These are phyloP conservation scores for Argyrosomus regius DNA, from an alignment of 2,797 vertebrate species.

Conservation along the genomic window DNA sequence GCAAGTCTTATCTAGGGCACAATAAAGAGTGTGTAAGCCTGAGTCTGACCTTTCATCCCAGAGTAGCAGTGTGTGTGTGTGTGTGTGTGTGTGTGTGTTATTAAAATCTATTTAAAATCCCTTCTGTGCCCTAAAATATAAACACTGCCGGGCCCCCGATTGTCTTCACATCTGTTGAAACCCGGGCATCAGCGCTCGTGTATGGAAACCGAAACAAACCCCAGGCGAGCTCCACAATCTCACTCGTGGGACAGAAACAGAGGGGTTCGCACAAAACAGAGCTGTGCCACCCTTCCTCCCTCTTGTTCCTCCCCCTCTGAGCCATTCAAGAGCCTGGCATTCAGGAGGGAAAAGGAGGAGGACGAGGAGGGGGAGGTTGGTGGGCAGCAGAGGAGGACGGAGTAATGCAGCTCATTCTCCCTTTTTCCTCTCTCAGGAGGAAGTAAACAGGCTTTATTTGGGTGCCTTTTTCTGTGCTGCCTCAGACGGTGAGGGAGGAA, in stretches of 20 bases:
- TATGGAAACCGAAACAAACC: conserved; percentile 52
- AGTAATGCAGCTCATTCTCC: conserved; percentile 46
- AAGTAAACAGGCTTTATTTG: conserved; percentile 76
- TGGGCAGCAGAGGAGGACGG: conserved; percentile 17
- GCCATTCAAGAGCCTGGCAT: conserved; percentile 60
- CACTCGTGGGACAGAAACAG: conserved; percentile 16
- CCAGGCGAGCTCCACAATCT: conserved; percentile 15
- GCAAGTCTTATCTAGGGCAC: conserved; percentile 73
- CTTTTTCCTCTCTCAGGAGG: conserved; percentile 54
- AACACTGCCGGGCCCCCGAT: conserved; percentile 30
- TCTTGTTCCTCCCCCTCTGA: conserved; percentile 8
- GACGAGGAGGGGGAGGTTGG: neutral
- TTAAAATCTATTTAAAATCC: conserved; percentile 47
- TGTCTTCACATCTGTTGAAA: conserved; percentile 61
- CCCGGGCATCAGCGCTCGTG: conserved; percentile 7
- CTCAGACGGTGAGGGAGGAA: conserved; percentile 53
- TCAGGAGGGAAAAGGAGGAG: conserved; percentile 23
- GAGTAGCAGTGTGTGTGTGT: conserved; percentile 13
- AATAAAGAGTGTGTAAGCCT: conserved; percentile 59
- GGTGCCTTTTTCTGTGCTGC: conserved; percentile 59
- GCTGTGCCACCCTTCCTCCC: conserved; percentile 36
- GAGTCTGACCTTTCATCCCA: conserved; percentile 74
- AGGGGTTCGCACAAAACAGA: conserved; percentile 39
- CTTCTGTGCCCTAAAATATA: conserved; percentile 32
- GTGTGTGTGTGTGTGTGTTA: conserved; percentile 24